Evolutionary conservation across 1,140 invertebrate species (phyloP), one percentile per base, ranked within the genome.

Genomic region (Macrocentrus cingulum): DNA sequence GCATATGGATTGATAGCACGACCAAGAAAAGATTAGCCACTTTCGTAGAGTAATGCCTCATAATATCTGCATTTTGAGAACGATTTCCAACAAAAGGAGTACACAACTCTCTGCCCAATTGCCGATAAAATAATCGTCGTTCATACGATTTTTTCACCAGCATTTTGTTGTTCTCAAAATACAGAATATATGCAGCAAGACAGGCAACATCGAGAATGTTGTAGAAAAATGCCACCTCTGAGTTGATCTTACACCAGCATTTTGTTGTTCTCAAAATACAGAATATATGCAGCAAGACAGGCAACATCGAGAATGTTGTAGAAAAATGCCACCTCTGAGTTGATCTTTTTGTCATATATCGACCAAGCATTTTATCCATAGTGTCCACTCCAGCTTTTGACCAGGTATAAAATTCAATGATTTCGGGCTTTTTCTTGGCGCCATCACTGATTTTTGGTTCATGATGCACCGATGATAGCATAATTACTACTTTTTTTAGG

Each of bases 321-420:
- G 55, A 67, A 13, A 70, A 34, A 19, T 60, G 65, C 68, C 65
- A 70, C 23, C 68, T 59, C 22, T 39, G 11, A 46, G 64, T 59
- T 29, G 50, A 16, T 34, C 59, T 32, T 46, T 60, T 32, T 13
- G 61, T 58, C 34, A 56, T 51, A 39, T 70, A 67, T 61, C 53
- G 59, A 25, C 44, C 48, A 50, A 56, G 56, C 59, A 66, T 70
- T 62, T 75, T 62, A 62, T 79, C 74, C 39, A 78, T 61, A 6
- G 60, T 65, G 59, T 77, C 76, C 0, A 79, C 73, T 41, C 64
- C 71, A 15, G 68, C 67, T 66, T 79, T 79, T 5, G 69, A 69
- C 34, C 34, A 39, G 20, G 77, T 80, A 63, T 81, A 81, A 18
- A 60, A 56, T 18, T 69, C 70, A 18, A 77, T 72, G 6, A 78